Percentiles rank a stretch among this genome's conserved stretches.
Conservation (phyloP, 2,113 vertebrate genomes). For the Embiotoca jacksoni region DNA sequence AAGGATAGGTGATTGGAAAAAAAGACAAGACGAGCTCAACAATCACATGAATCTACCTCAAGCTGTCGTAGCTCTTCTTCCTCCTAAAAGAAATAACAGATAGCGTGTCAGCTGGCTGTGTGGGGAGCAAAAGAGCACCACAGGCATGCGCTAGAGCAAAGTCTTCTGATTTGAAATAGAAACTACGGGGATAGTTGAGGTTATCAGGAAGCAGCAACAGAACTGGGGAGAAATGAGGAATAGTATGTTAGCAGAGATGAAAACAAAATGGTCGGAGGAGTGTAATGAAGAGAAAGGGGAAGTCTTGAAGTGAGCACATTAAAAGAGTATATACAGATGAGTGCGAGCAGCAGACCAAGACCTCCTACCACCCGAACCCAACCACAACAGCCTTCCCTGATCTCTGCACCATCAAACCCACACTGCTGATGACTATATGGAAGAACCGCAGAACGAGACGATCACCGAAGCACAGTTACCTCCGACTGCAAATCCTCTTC, state of each 20-base stretch:
- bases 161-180: slow-evolving; percentile 34
- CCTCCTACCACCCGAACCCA: not conserved
- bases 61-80: slow-evolving; percentile 86
- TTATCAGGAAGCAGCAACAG: slow-evolving; percentile 70
- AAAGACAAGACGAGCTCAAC: slow-evolving; percentile 12
- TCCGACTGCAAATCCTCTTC: slow-evolving; percentile 85
- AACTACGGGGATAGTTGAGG: slow-evolving; percentile 49
- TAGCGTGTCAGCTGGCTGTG: slow-evolving; percentile 66
- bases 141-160: slow-evolving; percentile 53
- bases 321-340: slow-evolving; percentile 28
- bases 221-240: slow-evolving; percentile 70
- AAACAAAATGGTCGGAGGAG: not conserved
- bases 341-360: slow-evolving; percentile 26
- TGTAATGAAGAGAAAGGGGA: slow-evolving; percentile 14
- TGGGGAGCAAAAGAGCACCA: slow-evolving; percentile 61
- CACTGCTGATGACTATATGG: slow-evolving; percentile 47
- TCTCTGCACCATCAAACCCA: slow-evolving; percentile 58
- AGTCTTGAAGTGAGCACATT: slow-evolving; percentile 13
- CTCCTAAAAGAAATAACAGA: slow-evolving; percentile 80
- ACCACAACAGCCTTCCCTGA: slow-evolving; percentile 28
- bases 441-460: slow-evolving; percentile 32
- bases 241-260: slow-evolving; percentile 58
- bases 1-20: not conserved
- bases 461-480: slow-evolving; percentile 76
- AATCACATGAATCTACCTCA: slow-evolving; percentile 80